Base-by-base conservation (phyloP, 92 coral and sea anemone genomes). In the Bergia sp. region DNA sequence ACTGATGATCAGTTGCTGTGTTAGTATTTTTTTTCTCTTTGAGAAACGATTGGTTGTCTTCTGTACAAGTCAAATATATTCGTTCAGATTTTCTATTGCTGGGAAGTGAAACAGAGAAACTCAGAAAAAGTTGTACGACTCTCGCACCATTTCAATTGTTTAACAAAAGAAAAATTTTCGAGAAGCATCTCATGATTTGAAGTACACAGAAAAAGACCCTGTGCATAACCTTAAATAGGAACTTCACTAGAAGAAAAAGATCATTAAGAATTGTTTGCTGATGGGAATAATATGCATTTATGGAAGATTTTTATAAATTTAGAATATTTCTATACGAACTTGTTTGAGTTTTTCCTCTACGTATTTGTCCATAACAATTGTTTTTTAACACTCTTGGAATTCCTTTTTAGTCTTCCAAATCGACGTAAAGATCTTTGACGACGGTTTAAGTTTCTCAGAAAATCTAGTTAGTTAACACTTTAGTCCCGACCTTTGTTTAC, bases 261-360 rank as follows among this genome's bases (percentile, higher is more conserved):
- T 15, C 6, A 6, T 29, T 37, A 8, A 36, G 41, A 2, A 20
- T 1, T 10, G 77, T 37, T 73, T 73, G 37, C 37, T 38, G 77
- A 38, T 73, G 20, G 20, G 45, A 73, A 73, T 38, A 73, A 73
- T 20, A 73, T 73, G 37, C 77, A 73, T 73, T 73, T 73, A 73
- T 73, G 77, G 77, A 73, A 73, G 18, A 23, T 67, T 37, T 73
- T 73, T 73, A 36, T 73, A 3, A 12, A 29, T 21, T 11, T 67
- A n/a, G 39, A 72, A 72, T 72, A 72, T 72, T 72, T 72, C 29
- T 37, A 15, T 73, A 36, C 18, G n/a, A 37, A n/a, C 77, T 10
- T 73, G 42, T 38, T 12, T 11, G 77, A 73, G 13, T 16, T 73
- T 37, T 23, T 73, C 21, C 44, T 73, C 21, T 16, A 18, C 55